These are phyloP conservation scores for Epinotia ramella DNA, from an alignment of 2,888 invertebrate genomes.

Conservation along the genomic window DNA sequence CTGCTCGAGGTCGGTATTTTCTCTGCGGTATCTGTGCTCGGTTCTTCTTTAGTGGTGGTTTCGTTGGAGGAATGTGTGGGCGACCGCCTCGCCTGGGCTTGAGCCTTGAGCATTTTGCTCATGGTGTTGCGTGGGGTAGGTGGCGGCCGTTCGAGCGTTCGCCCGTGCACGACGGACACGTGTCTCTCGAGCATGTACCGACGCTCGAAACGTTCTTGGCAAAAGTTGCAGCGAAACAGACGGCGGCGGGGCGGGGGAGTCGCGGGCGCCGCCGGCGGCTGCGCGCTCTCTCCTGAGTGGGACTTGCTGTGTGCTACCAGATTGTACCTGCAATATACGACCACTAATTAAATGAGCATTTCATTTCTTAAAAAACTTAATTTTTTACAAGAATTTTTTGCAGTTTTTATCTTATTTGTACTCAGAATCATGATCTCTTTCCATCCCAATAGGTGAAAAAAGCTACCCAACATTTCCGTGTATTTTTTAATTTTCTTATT, in stretches of 20 bases:
- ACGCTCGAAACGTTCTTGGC: conserved; percentile 77
- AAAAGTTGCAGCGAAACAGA: conserved; percentile 79
- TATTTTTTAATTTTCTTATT: no score
- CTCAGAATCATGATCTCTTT: no score
- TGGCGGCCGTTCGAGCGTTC: conserved; percentile 77
- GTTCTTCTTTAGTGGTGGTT: conserved; percentile 43
- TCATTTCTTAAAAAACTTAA: neutral
- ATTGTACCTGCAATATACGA: conserved; percentile 67
- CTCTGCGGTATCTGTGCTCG: conserved; percentile 30
- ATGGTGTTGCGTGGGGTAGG: conserved; percentile 81
- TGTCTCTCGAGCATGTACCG: conserved; percentile 80
- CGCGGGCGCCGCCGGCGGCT: conserved; percentile 45
- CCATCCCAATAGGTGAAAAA: no score
- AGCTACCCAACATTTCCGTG: no score
- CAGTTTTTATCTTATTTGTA: no score
- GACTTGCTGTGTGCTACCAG: conserved; percentile 78
- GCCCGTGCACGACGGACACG: conserved; percentile 71
- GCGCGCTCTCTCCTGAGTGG: conserved; percentile 58
- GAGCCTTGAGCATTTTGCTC: conserved; percentile 82
- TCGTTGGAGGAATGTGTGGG: conserved; percentile 38
- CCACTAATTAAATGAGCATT: neutral
- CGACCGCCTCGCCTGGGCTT: conserved; percentile 63
- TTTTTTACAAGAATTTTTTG: no score
- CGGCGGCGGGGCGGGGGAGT: conserved; percentile 59
- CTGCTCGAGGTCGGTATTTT: conserved; percentile 38